Conservation (phyloP, 2,113 vertebrate genomes). For the Lipophrys pholis region DNA sequence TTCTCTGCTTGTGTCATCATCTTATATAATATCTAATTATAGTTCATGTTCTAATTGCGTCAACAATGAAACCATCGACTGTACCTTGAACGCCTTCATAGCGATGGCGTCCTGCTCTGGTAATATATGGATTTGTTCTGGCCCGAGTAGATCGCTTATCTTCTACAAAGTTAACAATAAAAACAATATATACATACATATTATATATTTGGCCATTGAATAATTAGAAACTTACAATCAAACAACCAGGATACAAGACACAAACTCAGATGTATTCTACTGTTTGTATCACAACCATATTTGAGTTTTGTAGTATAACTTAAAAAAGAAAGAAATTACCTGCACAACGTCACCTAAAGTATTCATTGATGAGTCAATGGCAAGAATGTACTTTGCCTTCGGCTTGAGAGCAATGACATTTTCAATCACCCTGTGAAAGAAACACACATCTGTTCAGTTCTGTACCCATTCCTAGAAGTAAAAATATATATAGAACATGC, state of each 20-base stretch:
- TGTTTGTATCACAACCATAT: too few species aligned
- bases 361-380: conserved; percentile 87
- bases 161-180: conserved; percentile 74
- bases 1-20: too few species aligned
- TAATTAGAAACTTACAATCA: not conserved
- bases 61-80: conserved; percentile 63
- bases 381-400: conserved; percentile 87
- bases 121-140: conserved; percentile 85
- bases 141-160: conserved; percentile 87
- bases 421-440: conserved; percentile 87
- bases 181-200: not conserved
- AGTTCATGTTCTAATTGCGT: too few species aligned
- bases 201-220: not conserved
- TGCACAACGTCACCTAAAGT: conserved; percentile 87
- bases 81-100: conserved; percentile 83
- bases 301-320: not conserved
- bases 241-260: too few species aligned
- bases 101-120: conserved; percentile 83
- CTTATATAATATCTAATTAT: not conserved
- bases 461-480: not conserved
- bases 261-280: too few species aligned
- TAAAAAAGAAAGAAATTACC: conserved; percentile 74
- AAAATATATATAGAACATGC: not conserved
- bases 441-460: conserved; percentile 23
- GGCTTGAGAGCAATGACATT: conserved; percentile 88